A percentile compares a stretch with the other conserved stretches of the same genome.
Evolutionary conservation across 2,797 vertebrate genomes (phyloP).

Genomic region (Sus cebifrons): DNA sequence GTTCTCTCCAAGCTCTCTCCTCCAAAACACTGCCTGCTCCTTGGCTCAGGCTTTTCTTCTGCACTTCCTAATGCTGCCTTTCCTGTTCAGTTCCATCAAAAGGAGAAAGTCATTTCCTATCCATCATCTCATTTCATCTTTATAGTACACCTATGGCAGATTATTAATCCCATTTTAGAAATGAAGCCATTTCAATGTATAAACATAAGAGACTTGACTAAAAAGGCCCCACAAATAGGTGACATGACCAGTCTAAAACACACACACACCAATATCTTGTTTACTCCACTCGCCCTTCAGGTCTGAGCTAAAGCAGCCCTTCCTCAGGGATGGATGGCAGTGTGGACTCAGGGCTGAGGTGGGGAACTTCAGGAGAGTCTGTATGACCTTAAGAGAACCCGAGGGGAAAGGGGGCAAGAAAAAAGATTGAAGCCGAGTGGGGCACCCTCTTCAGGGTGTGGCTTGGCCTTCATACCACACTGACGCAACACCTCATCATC

Average conservation of each 20-base stretch:
- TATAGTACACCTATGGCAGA: neutral
- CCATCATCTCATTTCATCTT: neutral
- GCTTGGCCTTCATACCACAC: neutral
- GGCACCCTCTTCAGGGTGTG: neutral
- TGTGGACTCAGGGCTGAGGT: neutral
- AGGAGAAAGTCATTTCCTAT: neutral
- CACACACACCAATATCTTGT: neutral
- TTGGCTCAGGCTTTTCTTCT: neutral
- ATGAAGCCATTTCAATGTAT: neutral
- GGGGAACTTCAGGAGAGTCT: neutral
- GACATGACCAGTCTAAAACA: neutral
- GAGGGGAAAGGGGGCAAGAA: neutral
- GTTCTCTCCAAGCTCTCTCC: neutral
- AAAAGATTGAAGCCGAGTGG: neutral
- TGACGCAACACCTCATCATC: neutral
- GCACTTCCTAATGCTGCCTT: neutral
- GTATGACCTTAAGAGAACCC: neutral
- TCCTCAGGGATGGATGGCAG: neutral
- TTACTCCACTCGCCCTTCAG: neutral
- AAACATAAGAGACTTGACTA: neutral
- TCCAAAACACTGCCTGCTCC: neutral
- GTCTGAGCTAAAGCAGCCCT: neutral
- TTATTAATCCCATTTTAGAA: constrained; percentile 51
- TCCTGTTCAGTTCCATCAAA: neutral
- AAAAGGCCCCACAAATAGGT: neutral